Conservation (phyloP, 2,113 vertebrate species). For the Megalops atlanticus region DNA sequence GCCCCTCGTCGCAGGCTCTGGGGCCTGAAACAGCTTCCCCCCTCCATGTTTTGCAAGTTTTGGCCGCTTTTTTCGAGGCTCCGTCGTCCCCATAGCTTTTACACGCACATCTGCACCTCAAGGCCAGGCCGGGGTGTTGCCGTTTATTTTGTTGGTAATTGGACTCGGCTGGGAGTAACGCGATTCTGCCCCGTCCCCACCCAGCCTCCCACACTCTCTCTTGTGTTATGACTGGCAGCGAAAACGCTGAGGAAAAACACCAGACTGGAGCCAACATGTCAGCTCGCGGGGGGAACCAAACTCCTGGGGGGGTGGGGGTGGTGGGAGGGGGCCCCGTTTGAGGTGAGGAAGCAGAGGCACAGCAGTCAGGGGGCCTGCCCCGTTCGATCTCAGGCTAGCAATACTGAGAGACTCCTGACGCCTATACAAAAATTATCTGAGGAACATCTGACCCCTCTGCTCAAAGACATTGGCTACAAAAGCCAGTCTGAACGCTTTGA, state of each 20-base stretch:
- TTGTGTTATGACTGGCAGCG: conserved; percentile 57
- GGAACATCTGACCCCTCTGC: too few relatives aligned
- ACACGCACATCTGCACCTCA: conserved; percentile 37
- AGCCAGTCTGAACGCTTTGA: too few relatives aligned
- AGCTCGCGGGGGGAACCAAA: conserved; percentile 62
- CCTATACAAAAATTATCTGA: too few relatives aligned
- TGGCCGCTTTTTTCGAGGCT: not conserved
- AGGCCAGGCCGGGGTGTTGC: conserved; percentile 46
- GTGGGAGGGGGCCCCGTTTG: too few relatives aligned
- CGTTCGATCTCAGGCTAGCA: too few relatives aligned
- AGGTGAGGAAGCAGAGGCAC: too few relatives aligned
- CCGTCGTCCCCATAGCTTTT: not conserved
- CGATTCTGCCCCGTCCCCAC: conserved; percentile 48
- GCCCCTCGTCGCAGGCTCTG: conserved; percentile 2
- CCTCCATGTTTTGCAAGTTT: not conserved
- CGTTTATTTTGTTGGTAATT: conserved; percentile 69
- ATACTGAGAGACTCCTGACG: too few relatives aligned
- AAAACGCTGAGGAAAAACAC: conserved; percentile 56
- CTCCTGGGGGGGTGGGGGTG: conserved; percentile 22
- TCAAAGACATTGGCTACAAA: too few relatives aligned
- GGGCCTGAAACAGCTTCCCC: not conserved
- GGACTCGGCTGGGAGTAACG: conserved; percentile 61
- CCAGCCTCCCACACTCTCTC: not conserved
- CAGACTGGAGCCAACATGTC: conserved; percentile 56
- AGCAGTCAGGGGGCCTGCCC: too few relatives aligned